Percentiles rank a stretch among this genome's conserved stretches.
Evolutionary conservation across 2,797 vertebrate species (phyloP).

Genomic region (Halcyon leucocephala): DNA sequence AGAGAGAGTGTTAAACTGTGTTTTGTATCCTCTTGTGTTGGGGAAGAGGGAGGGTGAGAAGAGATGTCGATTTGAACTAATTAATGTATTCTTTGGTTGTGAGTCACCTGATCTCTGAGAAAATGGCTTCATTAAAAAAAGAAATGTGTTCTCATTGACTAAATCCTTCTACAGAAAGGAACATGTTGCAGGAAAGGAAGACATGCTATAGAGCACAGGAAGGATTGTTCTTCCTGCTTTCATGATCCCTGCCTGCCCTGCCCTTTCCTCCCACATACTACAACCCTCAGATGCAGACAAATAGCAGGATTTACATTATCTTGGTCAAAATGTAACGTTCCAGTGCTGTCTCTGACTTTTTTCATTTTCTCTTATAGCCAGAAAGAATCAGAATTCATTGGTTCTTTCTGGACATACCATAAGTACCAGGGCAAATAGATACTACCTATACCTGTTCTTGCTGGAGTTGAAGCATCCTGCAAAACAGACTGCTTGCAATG

Average conservation of each 20-base stretch:
- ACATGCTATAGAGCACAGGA: neutral
- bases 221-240: neutral
- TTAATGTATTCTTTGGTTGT: conserved; percentile 20
- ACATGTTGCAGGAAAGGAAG: neutral
- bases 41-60: neutral
- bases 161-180: neutral
- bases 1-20: neutral
- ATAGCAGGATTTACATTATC: neutral
- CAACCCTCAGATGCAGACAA: neutral
- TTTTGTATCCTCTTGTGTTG: neutral
- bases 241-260: neutral
- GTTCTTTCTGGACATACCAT: neutral
- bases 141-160: neutral
- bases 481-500: neutral
- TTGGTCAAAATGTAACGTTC: neutral
- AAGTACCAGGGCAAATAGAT: rapidly evolving
- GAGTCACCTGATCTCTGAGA: neutral
- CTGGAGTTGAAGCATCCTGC: neutral
- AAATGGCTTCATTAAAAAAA: neutral
- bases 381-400: neutral
- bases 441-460: neutral
- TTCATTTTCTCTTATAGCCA: neutral
- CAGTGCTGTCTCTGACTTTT: neutral
- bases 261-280: neutral
- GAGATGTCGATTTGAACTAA: neutral